A percentile compares a stretch with the other conserved stretches of the same genome.
These are phyloP conservation scores for Meta bourneti DNA, from an alignment of 2,888 invertebrate species.

Conservation along the genomic window DNA sequence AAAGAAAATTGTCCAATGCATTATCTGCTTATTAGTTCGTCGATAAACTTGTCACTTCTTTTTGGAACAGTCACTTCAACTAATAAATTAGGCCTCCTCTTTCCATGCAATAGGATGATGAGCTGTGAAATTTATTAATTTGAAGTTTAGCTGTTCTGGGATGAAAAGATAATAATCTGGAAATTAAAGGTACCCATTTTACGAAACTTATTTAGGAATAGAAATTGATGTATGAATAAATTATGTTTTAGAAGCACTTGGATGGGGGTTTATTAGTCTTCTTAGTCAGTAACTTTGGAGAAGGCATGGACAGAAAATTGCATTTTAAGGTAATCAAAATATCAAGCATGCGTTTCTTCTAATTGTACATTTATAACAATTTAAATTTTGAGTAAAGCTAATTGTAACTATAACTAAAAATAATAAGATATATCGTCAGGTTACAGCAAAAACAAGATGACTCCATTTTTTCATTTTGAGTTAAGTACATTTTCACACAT, in stretches of 20 bases:
- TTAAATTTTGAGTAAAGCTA: no score
- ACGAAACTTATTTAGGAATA: not conserved
- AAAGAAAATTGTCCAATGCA: not conserved
- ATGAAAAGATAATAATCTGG: not conserved
- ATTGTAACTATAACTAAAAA: no score
- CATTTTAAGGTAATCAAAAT: not conserved
- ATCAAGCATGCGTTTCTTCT: not conserved
- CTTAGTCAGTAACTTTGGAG: no score
- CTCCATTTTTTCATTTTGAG: no score
- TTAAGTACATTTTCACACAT: no score
- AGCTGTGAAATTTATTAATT: not conserved
- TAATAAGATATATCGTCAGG: no score
- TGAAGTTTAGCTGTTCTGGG: not conserved
- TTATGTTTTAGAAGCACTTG: not conserved
- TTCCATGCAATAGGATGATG: not conserved
- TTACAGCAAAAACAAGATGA: no score
- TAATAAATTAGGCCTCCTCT: not conserved
- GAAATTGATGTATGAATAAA: not conserved
- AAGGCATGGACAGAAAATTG: not conserved
- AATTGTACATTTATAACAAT: no score
- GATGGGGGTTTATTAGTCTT: not conserved
- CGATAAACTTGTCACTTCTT: not conserved
- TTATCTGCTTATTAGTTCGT: not conserved
- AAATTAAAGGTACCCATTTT: not conserved
- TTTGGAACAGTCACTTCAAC: not conserved